These are phyloP conservation scores for Ceratina calcarata DNA, from an alignment of 1,140 invertebrate species.

Conservation along the genomic window DNA sequence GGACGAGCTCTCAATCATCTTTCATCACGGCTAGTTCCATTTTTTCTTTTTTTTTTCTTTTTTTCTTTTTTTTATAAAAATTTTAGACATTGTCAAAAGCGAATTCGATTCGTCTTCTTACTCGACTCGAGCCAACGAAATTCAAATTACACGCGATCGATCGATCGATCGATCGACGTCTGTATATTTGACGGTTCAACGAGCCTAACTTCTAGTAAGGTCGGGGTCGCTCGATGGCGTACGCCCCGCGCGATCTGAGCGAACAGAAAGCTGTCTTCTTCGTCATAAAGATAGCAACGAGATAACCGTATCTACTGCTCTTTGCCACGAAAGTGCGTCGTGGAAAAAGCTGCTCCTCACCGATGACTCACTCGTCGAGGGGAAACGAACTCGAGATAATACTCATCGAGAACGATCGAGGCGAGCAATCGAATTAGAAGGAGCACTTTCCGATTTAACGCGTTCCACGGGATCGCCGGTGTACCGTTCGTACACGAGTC, in stretches of 20 bases:
- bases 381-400: no score
- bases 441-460: no score
- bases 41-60: no score
- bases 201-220: constrained; percentile 41
- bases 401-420: no score
- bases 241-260: background rate
- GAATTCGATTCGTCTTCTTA: background rate
- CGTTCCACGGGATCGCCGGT: no score
- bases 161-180: constrained; percentile 30
- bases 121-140: no score
- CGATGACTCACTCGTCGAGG: constrained; percentile 1
- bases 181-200: constrained; percentile 38
- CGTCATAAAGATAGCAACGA: constrained; percentile 17
- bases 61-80: background rate
- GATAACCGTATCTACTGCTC: constrained; percentile 30
- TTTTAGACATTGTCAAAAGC: background rate
- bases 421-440: no score
- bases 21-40: no score
- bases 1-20: no score
- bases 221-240: constrained; percentile 35
- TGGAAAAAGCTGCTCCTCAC: background rate
- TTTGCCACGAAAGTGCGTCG: background rate
- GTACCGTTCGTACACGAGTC: no score
- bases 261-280: constrained; percentile 32
- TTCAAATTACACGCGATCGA: no score